Base-by-base conservation (phyloP, 2,797 vertebrate genomes). In the Falco columbarius region DNA sequence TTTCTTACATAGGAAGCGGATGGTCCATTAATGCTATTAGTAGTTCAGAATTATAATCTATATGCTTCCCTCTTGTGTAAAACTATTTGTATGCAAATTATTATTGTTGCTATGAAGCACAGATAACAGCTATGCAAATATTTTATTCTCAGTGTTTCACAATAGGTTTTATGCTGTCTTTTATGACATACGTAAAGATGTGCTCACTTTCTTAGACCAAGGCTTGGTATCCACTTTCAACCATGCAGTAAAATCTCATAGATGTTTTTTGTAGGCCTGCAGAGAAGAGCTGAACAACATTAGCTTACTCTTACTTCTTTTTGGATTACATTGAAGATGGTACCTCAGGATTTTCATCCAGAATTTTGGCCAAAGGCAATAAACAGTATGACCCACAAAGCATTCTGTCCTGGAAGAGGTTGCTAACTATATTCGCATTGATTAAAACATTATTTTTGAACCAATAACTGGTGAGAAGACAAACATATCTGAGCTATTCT, bases 401-500 rank as follows among this genome's bases (percentile, higher is more conserved):
- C 11, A 44, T 80, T 70, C 34, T 91, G 21, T 40, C 94, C 20
- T 62, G 32, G 29, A 75, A 91, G 24, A 86, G 4, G 46, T 93
- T 75, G 34, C 7, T 81, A 82, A 85, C 10, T 68, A 16, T 54
- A 89, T 67, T 75, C 89, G 1, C 47, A 82, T 76, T 81, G 56
- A 87, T 94, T 81, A 96, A 95, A 82, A 92, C 32, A 15, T 42
- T 76, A 23, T 36, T 86, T 95, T 94, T 91, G n/a, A 96, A 93
- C 46, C 59, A 80, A 71, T 75, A 95, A 68, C 23, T 34, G 68
- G 56, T 70, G 36, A 74, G 17, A 92, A 84, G 13, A 67, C 19
- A 49, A 91, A 88, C 23, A 68, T 76, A 62, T 54, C 77, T 63
- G 59, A 81, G 14, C 44, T 75, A 40, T 77, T 91, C 17, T 38